Percentiles rank a stretch among this genome's conserved stretches.
These are phyloP conservation scores for Mesoclemmys tuberculata DNA, from an alignment of 2,113 vertebrate genomes.

Conservation along the genomic window DNA sequence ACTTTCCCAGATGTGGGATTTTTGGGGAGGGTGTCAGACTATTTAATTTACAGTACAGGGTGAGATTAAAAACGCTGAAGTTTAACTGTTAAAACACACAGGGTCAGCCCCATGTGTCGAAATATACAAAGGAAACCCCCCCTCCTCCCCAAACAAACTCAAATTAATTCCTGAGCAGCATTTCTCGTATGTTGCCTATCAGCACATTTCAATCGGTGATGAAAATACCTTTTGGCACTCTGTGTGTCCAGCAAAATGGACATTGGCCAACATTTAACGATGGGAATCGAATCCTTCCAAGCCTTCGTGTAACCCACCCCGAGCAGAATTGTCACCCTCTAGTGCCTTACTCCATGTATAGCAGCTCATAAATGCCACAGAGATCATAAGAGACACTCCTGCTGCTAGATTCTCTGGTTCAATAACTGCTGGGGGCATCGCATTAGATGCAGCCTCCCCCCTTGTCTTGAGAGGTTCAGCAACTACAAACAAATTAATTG, in stretches of 20 bases:
- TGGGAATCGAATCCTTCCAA: background rate
- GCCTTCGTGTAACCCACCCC: background rate
- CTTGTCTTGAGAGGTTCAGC: background rate
- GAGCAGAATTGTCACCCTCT: background rate
- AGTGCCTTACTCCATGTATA: background rate
- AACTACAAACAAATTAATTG: background rate
- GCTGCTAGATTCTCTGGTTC: background rate
- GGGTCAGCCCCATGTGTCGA: background rate
- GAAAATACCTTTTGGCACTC: background rate
- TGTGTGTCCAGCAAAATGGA: background rate
- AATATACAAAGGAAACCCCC: background rate
- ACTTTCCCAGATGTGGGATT: too few relatives aligned
- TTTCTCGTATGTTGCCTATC: background rate
- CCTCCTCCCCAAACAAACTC: background rate
- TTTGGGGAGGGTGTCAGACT: background rate
- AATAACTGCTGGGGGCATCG: too few relatives aligned
- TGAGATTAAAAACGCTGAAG: background rate
- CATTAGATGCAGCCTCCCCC: too few relatives aligned
- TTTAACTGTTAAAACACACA: background rate
- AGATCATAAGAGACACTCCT: background rate
- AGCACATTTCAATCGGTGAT: background rate
- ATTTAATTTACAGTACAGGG: background rate
- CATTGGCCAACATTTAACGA: rapidly evolving
- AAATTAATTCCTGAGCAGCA: background rate
- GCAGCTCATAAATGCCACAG: background rate